Evolutionary conservation across 2,888 invertebrate genomes (phyloP).

Genomic region (Dicranocentrus wangi): DNA sequence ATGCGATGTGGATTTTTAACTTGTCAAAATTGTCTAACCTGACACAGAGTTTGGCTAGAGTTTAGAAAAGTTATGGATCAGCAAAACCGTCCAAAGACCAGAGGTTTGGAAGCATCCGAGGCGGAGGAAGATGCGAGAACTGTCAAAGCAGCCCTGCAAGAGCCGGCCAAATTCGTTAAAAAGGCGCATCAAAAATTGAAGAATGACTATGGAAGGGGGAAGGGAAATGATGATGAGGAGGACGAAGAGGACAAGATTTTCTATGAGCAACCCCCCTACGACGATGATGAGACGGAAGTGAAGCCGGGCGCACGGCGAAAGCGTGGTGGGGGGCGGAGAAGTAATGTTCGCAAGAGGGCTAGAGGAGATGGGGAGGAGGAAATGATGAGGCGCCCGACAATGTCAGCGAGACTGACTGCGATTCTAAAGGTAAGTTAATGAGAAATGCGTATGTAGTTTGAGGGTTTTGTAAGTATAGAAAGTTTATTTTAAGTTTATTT

Average conservation of each 20-base stretch:
- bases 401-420: slow-evolving; percentile 49
- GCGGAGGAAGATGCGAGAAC: slow-evolving; percentile 51
- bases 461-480: neutral
- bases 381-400: slow-evolving; percentile 24
- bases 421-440: slow-evolving; percentile 33
- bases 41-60: too few relatives aligned
- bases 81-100: slow-evolving; percentile 42
- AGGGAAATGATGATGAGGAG: slow-evolving; percentile 27
- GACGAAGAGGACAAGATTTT: slow-evolving; percentile 48
- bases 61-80: slow-evolving; percentile 41
- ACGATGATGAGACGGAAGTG: slow-evolving; percentile 37
- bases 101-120: slow-evolving; percentile 48
- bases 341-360: slow-evolving; percentile 20
- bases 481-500: neutral
- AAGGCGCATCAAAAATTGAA: slow-evolving; percentile 40
- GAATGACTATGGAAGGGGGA: slow-evolving; percentile 36
- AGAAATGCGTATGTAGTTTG: neutral
- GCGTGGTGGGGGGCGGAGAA: slow-evolving; percentile 37
- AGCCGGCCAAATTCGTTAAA: slow-evolving; percentile 33
- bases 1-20: too few relatives aligned
- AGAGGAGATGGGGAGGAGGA: slow-evolving; percentile 4
- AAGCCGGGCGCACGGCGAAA: slow-evolving; percentile 34
- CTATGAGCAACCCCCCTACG: slow-evolving; percentile 38
- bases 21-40: too few relatives aligned
- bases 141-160: slow-evolving; percentile 36